Conservation (phyloP, 2,888 invertebrate species). For the Pammene fasciana region DNA sequence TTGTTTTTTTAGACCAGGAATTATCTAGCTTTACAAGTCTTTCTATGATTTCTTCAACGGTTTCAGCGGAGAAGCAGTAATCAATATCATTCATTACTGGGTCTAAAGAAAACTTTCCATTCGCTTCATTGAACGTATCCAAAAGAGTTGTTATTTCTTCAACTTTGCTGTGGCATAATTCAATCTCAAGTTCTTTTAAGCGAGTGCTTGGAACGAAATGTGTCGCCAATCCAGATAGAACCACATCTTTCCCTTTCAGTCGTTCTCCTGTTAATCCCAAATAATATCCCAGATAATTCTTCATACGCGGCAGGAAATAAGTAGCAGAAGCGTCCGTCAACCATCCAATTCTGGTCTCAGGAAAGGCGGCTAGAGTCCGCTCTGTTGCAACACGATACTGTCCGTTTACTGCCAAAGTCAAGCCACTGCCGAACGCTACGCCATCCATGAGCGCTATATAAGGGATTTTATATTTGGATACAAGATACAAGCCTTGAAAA, state of each 20-base stretch:
- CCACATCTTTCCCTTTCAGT: conserved; percentile 86
- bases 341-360: too few species aligned
- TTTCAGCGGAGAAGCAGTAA: conserved; percentile 83
- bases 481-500: too few species aligned
- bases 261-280: conserved; percentile 88
- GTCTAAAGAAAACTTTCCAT: conserved; percentile 11
- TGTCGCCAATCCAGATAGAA: conserved; percentile 92
- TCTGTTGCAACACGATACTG: too few species aligned
- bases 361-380: too few species aligned
- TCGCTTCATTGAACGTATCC: conserved; percentile 5
- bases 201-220: conserved; percentile 86
- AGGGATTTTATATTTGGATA: too few species aligned
- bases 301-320: conserved; percentile 85
- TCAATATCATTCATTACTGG: conserved; percentile 14
- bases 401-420: too few species aligned
- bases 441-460: too few species aligned
- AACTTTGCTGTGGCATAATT: conserved; percentile 67
- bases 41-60: conserved; percentile 87
- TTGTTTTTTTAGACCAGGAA: conserved; percentile 17
- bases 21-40: conserved; percentile 66
- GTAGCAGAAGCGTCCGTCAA: too few species aligned
- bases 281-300: conserved; percentile 90
- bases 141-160: conserved; percentile 73
- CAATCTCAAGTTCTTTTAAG: conserved; percentile 80
- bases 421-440: too few species aligned